phyloP scores from a whole-genome alignment of 2,888 invertebrate species.

The Lasioglossum morio region DNA sequence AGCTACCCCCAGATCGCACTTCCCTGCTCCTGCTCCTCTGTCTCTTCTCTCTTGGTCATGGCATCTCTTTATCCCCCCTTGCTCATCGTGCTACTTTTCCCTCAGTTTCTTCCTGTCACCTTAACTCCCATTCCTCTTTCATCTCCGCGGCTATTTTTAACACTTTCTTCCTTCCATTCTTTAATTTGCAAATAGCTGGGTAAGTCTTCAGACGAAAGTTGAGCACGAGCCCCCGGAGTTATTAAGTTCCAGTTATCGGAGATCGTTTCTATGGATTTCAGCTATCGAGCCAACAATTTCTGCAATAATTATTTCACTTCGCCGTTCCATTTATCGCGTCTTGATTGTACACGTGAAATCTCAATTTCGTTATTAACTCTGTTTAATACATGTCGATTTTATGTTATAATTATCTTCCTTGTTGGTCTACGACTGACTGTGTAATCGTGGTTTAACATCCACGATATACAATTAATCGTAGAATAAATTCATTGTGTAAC shows the following conservation, averaged over 20 bases:
- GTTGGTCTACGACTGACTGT: neutral
- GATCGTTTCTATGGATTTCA: neutral
- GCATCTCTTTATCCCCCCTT: neutral
- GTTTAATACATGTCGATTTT: neutral
- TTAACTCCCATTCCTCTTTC: slow-evolving; percentile 11
- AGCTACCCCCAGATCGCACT: slow-evolving; percentile 70
- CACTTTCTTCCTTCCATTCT: neutral
- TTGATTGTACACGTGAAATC: neutral
- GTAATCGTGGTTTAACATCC: neutral
- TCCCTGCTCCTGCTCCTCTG: slow-evolving; percentile 44
- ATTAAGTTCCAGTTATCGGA: neutral
- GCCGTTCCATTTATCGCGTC: neutral
- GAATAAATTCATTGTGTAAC: neutral
- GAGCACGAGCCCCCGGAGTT: neutral
- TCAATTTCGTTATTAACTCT: neutral
- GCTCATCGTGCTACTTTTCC: slow-evolving; percentile 6
- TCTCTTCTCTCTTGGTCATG: slow-evolving; percentile 10
- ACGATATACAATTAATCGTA: neutral
- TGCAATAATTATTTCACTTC: neutral
- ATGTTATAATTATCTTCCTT: too few relatives aligned
- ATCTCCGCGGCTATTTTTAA: neutral
- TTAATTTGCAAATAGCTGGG: slow-evolving; percentile 1
- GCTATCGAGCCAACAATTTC: neutral
- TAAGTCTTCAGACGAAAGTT: neutral
- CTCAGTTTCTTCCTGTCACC: slow-evolving; percentile 29